A percentile compares a stretch with the other conserved stretches of the same genome.
Conservation (phyloP, 1,140 invertebrate species). For the Triops longicaudatus region DNA sequence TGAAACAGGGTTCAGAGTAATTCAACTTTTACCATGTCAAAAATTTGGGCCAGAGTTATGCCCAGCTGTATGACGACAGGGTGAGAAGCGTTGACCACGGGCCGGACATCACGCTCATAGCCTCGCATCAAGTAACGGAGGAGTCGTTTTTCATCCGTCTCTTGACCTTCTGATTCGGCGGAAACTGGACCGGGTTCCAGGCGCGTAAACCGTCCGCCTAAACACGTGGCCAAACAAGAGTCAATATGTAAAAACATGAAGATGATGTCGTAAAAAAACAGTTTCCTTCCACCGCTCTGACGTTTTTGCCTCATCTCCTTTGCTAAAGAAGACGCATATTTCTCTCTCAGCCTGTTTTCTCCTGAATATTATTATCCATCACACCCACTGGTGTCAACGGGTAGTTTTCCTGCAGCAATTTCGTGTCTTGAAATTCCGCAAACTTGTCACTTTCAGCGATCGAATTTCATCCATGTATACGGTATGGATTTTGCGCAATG, state of each 20-base stretch:
- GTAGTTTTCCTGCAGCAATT: too few relatives aligned
- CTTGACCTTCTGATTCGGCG: slow-evolving; percentile 26
- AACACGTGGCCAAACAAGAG: not conserved
- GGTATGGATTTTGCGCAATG: too few relatives aligned
- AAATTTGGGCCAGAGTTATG: slow-evolving; percentile 53
- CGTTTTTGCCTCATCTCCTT: not conserved
- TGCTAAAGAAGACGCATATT: too few relatives aligned
- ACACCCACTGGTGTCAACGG: too few relatives aligned
- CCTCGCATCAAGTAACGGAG: slow-evolving; percentile 45
- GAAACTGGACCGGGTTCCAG: slow-evolving; percentile 16
- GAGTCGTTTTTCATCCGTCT: slow-evolving; percentile 48
- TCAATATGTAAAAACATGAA: not conserved
- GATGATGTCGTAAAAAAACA: not conserved
- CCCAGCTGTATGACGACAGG: slow-evolving; percentile 48
- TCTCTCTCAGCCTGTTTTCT: too few relatives aligned
- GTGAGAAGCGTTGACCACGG: slow-evolving; percentile 47
- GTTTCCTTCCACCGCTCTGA: not conserved
- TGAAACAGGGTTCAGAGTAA: not conserved
- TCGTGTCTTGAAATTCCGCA: too few relatives aligned
- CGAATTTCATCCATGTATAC: too few relatives aligned
- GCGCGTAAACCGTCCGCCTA: slow-evolving; percentile 23
- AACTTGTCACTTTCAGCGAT: too few relatives aligned
- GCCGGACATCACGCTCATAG: slow-evolving; percentile 49
- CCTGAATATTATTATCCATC: too few relatives aligned
- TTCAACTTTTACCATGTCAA: slow-evolving; percentile 42